Evolutionary conservation across 2,888 invertebrate genomes (phyloP).

Genomic region (Drosophila mimica): DNA sequence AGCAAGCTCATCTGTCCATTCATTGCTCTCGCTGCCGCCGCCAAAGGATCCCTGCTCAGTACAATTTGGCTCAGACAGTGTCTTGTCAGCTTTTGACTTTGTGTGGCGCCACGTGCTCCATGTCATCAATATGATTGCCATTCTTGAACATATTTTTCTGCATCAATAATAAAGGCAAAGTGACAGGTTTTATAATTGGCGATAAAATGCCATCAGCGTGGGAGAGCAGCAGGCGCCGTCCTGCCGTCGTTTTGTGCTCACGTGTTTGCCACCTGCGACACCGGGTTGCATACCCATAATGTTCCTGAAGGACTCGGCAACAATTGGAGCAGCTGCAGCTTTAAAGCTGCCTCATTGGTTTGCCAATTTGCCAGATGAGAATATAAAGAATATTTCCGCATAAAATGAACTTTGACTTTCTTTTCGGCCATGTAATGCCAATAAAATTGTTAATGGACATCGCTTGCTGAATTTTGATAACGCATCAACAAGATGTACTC

Average conservation of each 20-base stretch:
- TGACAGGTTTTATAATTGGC: constrained; percentile 77
- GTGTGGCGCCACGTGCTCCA: constrained; percentile 39
- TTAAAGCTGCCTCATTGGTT: constrained; percentile 30
- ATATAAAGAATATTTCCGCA: constrained; percentile 7
- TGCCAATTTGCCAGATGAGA: constrained; percentile 3
- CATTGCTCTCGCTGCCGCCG: constrained; percentile 3
- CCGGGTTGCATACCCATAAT: constrained; percentile 5
- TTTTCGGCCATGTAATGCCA: constrained; percentile 36
- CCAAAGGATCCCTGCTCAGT: constrained; percentile 20
- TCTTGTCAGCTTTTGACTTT: constrained; percentile 56
- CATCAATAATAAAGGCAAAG: constrained; percentile 66
- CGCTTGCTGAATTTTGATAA: constrained; percentile 14
- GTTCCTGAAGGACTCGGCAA: background rate
- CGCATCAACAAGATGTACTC: constrained; percentile 1
- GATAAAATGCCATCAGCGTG: constrained; percentile 73
- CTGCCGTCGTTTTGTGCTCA: constrained; percentile 38
- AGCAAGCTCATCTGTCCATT: constrained; percentile 4
- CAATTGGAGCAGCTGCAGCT: constrained; percentile 29
- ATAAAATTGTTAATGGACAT: constrained; percentile 66
- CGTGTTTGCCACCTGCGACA: constrained; percentile 49
- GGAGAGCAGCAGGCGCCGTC: constrained; percentile 26
- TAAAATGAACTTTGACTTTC: constrained; percentile 37
- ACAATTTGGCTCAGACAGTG: constrained; percentile 27
- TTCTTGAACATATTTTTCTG: constrained; percentile 51
- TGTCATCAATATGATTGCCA: constrained; percentile 71